Base-by-base conservation (phyloP, 2,888 invertebrate genomes). In the Eledona agricola region DNA sequence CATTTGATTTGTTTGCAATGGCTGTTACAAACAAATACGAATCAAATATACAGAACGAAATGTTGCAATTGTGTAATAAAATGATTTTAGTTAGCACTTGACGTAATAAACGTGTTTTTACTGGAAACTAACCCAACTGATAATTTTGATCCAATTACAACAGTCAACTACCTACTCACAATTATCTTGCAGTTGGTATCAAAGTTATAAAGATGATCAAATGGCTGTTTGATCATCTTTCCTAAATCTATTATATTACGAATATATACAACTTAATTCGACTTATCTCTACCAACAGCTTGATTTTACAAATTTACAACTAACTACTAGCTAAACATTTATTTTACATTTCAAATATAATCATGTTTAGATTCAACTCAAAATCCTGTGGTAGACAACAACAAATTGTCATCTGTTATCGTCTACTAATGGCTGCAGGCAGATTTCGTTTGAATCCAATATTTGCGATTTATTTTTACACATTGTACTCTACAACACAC, bases 201-300 rank as follows among this genome's bases (percentile, higher is more conserved):
- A 19, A 20, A 17, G 16, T 17, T 45, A 32, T 38, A 12, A 25
- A 69, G 65, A 64, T 58, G 62, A 63, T 64, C 70, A 72, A 70
- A 70, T 74, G 74, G 74, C 74, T 75, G 75, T 56, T 69, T 73
- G 70, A 62, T 50, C 34, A 46, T 55, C 58, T 62, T 46, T 31
- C 11, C 16, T 53, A 29, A 42, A 45, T 54, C 9, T 25, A 32
- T 40, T 25, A 32, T 31, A 1, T 32, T 13, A 12, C n/a, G 4
- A 25, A 10, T 4, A 60, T 55, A 59, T 65, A 63, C 57, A 62
- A 65, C n/a, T n/a, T n/a, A n/a, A n/a, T n/a, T n/a, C n/a, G n/a
- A n/a, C n/a, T n/a, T n/a, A n/a, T n/a, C n/a, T n/a, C n/a, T n/a
- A n/a, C n/a, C n/a, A n/a, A n/a, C n/a, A n/a, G n/a, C n/a, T n/a